Conservation (phyloP, 2,797 vertebrate species). For the Enteromius mattozi region DNA sequence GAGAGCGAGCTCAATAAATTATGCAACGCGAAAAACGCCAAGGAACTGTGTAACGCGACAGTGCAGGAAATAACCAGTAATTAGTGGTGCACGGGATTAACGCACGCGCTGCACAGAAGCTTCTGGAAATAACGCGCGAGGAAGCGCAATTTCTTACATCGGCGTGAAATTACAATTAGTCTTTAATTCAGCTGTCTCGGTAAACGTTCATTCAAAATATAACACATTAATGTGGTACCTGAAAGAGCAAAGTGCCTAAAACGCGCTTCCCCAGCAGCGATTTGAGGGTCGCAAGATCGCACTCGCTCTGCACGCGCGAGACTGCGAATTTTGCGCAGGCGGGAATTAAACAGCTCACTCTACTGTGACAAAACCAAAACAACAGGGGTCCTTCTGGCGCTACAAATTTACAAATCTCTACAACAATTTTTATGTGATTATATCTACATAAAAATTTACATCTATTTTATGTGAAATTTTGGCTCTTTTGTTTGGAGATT, state of each 20-base stretch:
- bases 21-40: background rate
- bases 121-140: slow-evolving; percentile 28
- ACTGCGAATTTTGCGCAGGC: slow-evolving; percentile 72
- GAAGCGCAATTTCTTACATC: background rate
- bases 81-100: slow-evolving; percentile 17
- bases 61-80: background rate
- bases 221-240: slow-evolving; percentile 6
- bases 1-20: background rate
- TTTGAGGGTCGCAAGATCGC: slow-evolving; percentile 9
- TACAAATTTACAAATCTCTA: no score
- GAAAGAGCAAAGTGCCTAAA: slow-evolving; percentile 20
- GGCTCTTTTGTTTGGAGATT: no score
- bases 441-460: no score
- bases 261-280: background rate
- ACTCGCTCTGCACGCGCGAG: slow-evolving; percentile 26
- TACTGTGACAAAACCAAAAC: slow-evolving; percentile 5
- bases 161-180: background rate
- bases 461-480: no score
- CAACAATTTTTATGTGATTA: no score
- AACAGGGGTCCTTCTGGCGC: slow-evolving; percentile 4
- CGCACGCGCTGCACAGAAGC: slow-evolving; percentile 38
- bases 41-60: background rate
- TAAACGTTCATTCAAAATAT: background rate
- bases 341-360: background rate
- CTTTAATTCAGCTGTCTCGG: background rate